Conservation (phyloP, 92 coral and sea anemone genomes). For the Epizoanthus illoricatus region DNA sequence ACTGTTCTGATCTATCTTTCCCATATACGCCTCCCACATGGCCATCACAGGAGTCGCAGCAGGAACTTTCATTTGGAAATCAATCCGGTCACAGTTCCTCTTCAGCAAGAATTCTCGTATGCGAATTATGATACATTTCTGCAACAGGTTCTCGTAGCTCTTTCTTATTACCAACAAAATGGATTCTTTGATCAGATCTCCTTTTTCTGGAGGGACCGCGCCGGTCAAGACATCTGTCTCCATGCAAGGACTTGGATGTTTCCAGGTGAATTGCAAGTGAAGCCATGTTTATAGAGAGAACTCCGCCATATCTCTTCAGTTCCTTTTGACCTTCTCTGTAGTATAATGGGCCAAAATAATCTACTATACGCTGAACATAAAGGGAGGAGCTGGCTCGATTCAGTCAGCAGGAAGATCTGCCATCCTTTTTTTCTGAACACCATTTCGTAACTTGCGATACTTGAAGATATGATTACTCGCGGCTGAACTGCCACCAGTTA, state of each 20-base stretch:
- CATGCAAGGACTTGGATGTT: slow-evolving; percentile 35
- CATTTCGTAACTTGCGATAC: no score
- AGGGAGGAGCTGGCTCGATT: slow-evolving; percentile 17
- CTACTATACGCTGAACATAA: slow-evolving; percentile 17
- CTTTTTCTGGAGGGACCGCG: neutral
- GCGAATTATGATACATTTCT: neutral
- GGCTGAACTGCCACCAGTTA: neutral
- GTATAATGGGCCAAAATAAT: no score
- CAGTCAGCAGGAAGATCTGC: slow-evolving; percentile 28
- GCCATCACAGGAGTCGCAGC: neutral
- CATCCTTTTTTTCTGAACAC: neutral
- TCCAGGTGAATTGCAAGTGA: slow-evolving; percentile 33
- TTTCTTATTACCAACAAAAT: slow-evolving; percentile 19
- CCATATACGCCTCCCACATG: slow-evolving; percentile 36
- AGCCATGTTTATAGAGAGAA: slow-evolving; percentile 7
- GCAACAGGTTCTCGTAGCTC: slow-evolving; percentile 6
- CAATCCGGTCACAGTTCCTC: slow-evolving; percentile 32
- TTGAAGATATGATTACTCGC: neutral
- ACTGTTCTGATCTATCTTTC: slow-evolving; percentile 29
- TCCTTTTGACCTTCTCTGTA: slow-evolving; percentile 26
- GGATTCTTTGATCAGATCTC: slow-evolving; percentile 26
- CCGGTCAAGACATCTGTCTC: slow-evolving; percentile 10
- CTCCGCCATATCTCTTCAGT: slow-evolving; percentile 26
- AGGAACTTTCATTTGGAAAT: slow-evolving; percentile 19
- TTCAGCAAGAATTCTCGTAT: slow-evolving; percentile 13